Conservation (phyloP, 2,888 invertebrate species). For the Pristionchus arcanus region DNA sequence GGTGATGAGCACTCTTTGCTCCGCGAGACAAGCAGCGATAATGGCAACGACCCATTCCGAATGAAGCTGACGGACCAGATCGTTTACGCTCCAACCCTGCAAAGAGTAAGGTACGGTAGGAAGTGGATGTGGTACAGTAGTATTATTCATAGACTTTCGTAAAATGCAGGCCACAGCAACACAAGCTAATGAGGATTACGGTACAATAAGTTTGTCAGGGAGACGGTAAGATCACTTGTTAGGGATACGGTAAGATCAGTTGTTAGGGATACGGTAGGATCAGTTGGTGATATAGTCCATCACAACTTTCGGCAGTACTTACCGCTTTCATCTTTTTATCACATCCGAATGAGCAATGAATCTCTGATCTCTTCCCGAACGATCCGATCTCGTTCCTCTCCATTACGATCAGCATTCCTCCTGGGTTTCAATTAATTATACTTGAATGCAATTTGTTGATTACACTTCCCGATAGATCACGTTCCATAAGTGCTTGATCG, state of each 20-base stretch:
- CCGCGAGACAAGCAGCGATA: conserved; percentile 59
- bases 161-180: too few species aligned
- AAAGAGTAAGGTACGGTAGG: not conserved
- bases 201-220: not conserved
- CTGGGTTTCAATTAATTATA: not conserved
- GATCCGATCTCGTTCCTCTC: not conserved
- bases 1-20: conserved; percentile 61
- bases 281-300: not conserved
- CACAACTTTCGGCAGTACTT: not conserved
- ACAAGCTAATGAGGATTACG: not conserved
- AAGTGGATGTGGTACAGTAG: too few species aligned
- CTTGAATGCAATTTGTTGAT: not conserved
- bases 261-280: too few species aligned
- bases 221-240: not conserved
- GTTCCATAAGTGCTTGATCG: too few species aligned
- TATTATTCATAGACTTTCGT: too few species aligned
- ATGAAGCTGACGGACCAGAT: conserved; percentile 35
- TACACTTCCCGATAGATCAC: not conserved
- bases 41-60: conserved; percentile 59
- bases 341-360: conserved; percentile 40
- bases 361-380: not conserved
- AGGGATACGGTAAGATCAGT: too few species aligned
- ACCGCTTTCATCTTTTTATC: not conserved
- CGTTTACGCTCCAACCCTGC: not conserved
- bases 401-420: not conserved